Base-by-base conservation (phyloP, 2,888 invertebrate genomes). In the Caradrina clavipalpis region DNA sequence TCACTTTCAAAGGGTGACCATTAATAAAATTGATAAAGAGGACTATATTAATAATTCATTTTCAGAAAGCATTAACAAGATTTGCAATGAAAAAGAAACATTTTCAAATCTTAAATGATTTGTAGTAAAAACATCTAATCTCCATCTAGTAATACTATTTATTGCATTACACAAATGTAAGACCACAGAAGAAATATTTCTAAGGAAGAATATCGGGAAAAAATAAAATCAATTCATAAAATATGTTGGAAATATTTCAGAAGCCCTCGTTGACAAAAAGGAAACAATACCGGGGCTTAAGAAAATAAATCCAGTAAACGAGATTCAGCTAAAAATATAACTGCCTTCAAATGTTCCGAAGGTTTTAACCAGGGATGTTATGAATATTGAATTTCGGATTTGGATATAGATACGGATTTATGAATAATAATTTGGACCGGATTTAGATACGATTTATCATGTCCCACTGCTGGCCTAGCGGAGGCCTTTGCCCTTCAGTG, bases 301-400 rank as follows among this genome's bases (percentile, higher is more conserved):
- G 10, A 47, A 61, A 50, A 60, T 55, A 73, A 54, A 59, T 49
- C 31, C 10, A 42, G 2, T 39, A 53, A 21, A 50, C 6, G 22
- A 58, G 51, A 49, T 31, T n/a, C 15, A 17, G 21, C 15, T 54
- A n/a, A 69, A 64, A 65, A 75, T 62, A 47, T 50, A 65, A 53
- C 51, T 56, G 62, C 2, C 55, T 51, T 50, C 17, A 53, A 68
- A 62, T 62, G 17, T 22, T 55, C 49, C 19, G 39, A 66, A 49
- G 21, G 49, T 63, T 67, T 66, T 35, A 35, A 35, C 35, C 35
- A 8, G 35, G 1, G 35, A 35, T 35, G 35, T 8, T 35, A 35
- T 35, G 35, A 35, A 35, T 35, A 35, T 35, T 8, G 8, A 8
- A 35, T 35, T 35, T 35, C 35, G 35, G 35, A 35, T 35, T 8